phyloP scores from a whole-genome alignment of 2,888 invertebrate genomes.

The Hecatera dysodea region DNA sequence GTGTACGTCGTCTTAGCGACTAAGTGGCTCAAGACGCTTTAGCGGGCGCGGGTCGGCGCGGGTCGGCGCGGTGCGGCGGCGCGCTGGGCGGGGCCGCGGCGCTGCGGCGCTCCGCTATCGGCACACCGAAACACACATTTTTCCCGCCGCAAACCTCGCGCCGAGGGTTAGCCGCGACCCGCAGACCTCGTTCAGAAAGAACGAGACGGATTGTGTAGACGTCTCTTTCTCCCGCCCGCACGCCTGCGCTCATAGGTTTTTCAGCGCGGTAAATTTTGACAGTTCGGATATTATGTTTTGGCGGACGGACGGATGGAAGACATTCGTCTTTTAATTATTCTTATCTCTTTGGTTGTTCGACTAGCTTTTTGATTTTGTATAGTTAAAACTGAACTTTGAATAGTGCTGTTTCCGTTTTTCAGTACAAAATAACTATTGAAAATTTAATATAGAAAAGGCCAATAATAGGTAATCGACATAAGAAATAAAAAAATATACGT shows the following conservation, averaged over 20 bases:
- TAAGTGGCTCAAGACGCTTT: constrained; percentile 91
- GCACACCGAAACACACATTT: constrained; percentile 92
- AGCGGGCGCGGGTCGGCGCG: constrained; percentile 83
- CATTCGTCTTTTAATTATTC: not conserved
- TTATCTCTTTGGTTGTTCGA: not conserved
- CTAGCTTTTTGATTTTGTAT: not conserved
- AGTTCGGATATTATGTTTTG: constrained; percentile 74
- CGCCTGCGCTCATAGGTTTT: constrained; percentile 79
- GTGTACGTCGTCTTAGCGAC: constrained; percentile 88
- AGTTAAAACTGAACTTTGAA: not conserved
- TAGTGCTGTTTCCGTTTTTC: not conserved
- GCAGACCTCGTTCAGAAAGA: constrained; percentile 88
- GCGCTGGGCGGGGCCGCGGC: constrained; percentile 81
- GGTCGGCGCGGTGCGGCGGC: constrained; percentile 48
- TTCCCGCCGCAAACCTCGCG: constrained; percentile 91
- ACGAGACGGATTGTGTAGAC: constrained; percentile 73
- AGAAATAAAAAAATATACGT: not conserved
- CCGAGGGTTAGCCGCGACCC: constrained; percentile 91
- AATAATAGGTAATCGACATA: not conserved
- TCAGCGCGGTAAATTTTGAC: constrained; percentile 85
- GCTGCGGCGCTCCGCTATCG: constrained; percentile 89
- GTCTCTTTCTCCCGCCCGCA: constrained; percentile 72
- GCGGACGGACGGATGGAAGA: constrained; percentile 58
- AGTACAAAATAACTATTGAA: not conserved
- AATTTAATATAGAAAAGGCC: no score